Base-by-base conservation (phyloP, 2,888 invertebrate species). In the Nycteola revayana region DNA sequence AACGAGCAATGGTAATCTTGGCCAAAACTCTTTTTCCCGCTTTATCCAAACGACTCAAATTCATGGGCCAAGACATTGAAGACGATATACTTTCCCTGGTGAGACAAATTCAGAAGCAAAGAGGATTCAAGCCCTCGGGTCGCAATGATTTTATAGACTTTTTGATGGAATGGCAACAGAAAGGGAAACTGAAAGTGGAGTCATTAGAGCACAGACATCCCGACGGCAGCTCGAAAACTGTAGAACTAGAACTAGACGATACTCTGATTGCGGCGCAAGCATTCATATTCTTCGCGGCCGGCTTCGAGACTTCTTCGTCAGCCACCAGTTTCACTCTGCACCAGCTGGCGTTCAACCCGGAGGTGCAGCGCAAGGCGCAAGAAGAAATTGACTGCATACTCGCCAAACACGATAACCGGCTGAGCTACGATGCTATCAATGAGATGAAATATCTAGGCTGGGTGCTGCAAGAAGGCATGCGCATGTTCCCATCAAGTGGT, bases 301-400 rank as follows among this genome's bases (percentile, higher is more conserved):
- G 89, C 0, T 89, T 87, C 28, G 89, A 89, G 42, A 87, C 89
- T 0, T 89, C 88, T 0, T 86, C 89, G 0, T 79, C 83, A 0
- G 76, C 84, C 1, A 78, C 83, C 3, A 78, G 79, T 25, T 74
- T 60, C 43, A 74, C 81, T 1, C 50, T 82, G 24, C 77, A 81
- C 36, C 71, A 82, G 50, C 61, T 83, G 1, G 82, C 82, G 1
- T 65, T 52, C 45, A 46, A 79, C 25, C 75, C 70, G 0, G 64
- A 64, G 5, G 66, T 73, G 3, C 82, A 83, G 37, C 39, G 41
- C 1, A 68, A 62, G 14, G 75, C 60, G 6, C 81, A 79, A 28
- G 46, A 42, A 0, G 72, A 80, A 7, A 65, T 83, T 2, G 77
- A 76, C 29, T 51, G 59, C 7, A 74, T 69, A 7, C 59, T 82